Base-by-base conservation (phyloP, 2,113 vertebrate genomes). In the human region DNA sequence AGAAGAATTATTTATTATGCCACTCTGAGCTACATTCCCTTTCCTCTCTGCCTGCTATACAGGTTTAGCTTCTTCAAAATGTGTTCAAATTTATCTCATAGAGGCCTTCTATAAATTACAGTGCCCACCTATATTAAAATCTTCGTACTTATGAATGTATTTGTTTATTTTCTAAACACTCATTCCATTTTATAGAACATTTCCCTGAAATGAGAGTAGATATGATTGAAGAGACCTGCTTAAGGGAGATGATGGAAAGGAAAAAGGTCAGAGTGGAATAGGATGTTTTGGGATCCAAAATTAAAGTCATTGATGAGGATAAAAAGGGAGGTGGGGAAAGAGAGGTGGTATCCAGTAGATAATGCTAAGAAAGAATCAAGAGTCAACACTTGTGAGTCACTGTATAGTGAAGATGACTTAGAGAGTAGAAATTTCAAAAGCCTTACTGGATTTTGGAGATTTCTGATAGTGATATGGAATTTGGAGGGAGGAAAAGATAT, bases 121-220 rank as follows among this genome's bases (percentile, higher is more conserved):
- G 35, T 40, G 27, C 18, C 27, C 14, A 73, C 40, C 25, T 91
- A 27, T 75, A n/a, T 80, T 94, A 32, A 81, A 81, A 35, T 81
- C 48, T 13, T 6, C 27, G 1, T 79, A 83, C 35, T 82, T 94
- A 88, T 2, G 22, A 89, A 72, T 59, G 0, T 92, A 45, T 82
- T 70, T 96, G 16, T 94, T 70, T 96, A 22, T 94, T 94, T 96
- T 85, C 48, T 89, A 72, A 73, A 55, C 52, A 89, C 25, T 10
- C 79, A 20, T 85, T 94, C 18, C 14, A 17, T 92, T 90, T 95
- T 91, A 84, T 8, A 94, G n/a, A 92, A 52, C 85, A 25, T 82
- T 97, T 32, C n/a, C 52, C 40, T 91, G 89, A 93, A 93, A 40
- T 96, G 27, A 86, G 38, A 88, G 83, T 43, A 32, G 32, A 16